Evolutionary conservation across 2,888 invertebrate species (phyloP).

Genomic region (Gymnosoma rotundatum): DNA sequence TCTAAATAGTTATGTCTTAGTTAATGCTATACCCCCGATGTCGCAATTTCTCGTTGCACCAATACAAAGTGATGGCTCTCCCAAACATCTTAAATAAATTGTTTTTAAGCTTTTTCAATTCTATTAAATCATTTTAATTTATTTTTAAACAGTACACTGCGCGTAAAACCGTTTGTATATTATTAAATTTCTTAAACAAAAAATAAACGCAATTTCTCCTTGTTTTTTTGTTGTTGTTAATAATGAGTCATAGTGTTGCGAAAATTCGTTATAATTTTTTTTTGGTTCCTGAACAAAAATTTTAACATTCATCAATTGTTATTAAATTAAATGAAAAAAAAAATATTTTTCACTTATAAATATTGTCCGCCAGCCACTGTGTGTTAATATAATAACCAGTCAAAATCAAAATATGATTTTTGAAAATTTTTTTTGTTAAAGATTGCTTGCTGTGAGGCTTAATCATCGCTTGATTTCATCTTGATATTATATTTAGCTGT

Average conservation of each 20-base stretch:
- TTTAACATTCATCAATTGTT: conserved; percentile 60
- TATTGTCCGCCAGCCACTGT: conserved; percentile 56
- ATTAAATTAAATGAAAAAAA: conserved; percentile 54
- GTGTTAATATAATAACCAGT: conserved; percentile 11
- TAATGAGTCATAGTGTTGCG: conserved; percentile 31
- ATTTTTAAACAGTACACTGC: too few relatives aligned
- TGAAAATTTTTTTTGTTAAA: conserved; percentile 49
- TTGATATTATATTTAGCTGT: conserved; percentile 51
- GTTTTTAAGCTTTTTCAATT: too few relatives aligned
- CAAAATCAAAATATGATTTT: conserved; percentile 48
- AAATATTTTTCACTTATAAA: conserved; percentile 40
- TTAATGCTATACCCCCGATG: too few relatives aligned
- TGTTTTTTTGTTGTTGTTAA: background rate
- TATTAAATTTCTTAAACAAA: too few relatives aligned
- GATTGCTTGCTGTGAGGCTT: conserved; percentile 69
- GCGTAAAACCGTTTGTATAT: too few relatives aligned
- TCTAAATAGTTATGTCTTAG: too few relatives aligned
- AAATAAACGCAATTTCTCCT: too few relatives aligned
- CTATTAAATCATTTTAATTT: too few relatives aligned
- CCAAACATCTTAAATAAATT: too few relatives aligned
- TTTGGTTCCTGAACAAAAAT: conserved; percentile 1
- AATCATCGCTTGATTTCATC: conserved; percentile 70
- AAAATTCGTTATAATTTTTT: conserved; percentile 14
- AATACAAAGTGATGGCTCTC: too few relatives aligned
- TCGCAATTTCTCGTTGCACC: too few relatives aligned